Base-by-base conservation (phyloP, 2,888 invertebrate species). In the Nowickia ferox region DNA sequence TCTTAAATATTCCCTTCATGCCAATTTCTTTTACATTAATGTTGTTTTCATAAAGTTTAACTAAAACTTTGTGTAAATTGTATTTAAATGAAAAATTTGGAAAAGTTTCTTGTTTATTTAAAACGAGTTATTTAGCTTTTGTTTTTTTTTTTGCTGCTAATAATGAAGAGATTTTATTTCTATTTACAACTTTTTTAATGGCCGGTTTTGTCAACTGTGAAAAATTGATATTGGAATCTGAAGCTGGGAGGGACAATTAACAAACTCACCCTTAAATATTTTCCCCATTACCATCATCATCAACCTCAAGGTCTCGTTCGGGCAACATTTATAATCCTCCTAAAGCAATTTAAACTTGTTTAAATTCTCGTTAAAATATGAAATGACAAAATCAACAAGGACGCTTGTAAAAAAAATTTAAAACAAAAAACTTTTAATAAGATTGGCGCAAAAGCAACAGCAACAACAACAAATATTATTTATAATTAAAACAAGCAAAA, bases 331-430 rank as follows among this genome's bases (percentile, higher is more conserved):
- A n/a, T 51, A 15, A 48, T 72, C 38, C 46, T 19, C 19, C 40
- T 61, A 17, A 77, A 77, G 66, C 44, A 71, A 65, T 65, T 83
- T 72, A 17, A 83, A 75, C 66, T 75, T 81, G 59, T 77, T 71
- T 71, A 83, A 76, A 57, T 83, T 83, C 63, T 71, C 82, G 63
- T 82, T 75, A 69, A 82, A 76, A 69, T 82, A 82, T 76, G 81
- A 66, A 46, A 69, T 40, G 42, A 65, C n/a, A 72, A 72, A 46
- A 72, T 71, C 44, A 71, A 57, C 71, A 55, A 55, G 40, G 57
- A 55, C 66, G 6, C 55, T 22, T 4, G 13, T 17, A 19, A 48
- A 65, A 22, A 8, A 15, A 19, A n/a, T n/a, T n/a, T n/a, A n/a
- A 44, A 30, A 17, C 4, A 44, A n/a, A 8, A 51, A 53, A 65